A percentile compares a stretch with the other conserved stretches of the same genome.
These are phyloP conservation scores for Pedicia rivosa DNA, from an alignment of 2,888 invertebrate species.

Conservation along the genomic window DNA sequence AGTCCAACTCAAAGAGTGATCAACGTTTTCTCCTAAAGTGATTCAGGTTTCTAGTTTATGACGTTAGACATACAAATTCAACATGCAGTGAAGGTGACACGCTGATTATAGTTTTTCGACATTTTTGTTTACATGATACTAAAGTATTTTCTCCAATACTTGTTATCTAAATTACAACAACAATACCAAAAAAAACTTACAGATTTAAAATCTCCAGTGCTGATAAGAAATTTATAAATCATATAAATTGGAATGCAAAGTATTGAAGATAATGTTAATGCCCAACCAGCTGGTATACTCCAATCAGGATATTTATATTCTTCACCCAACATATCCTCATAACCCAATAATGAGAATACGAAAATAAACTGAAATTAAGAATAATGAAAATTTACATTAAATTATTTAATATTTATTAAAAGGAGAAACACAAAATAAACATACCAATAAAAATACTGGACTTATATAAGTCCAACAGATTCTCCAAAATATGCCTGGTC, in stretches of 20 bases:
- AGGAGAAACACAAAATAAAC: slow-evolving; percentile 12
- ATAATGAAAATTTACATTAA: not conserved
- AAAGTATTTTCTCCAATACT: not conserved
- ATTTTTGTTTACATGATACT: not conserved
- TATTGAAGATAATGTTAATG: slow-evolving; percentile 69
- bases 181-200: slow-evolving; percentile 26
- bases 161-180: too few species aligned
- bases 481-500: slow-evolving; percentile 64
- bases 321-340: slow-evolving; percentile 63
- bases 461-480: slow-evolving; percentile 78
- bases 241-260: slow-evolving; percentile 74
- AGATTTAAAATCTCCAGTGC: slow-evolving; percentile 42
- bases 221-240: slow-evolving; percentile 55
- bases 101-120: too few species aligned
- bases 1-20: too few species aligned
- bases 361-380: slow-evolving; percentile 48
- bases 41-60: too few species aligned
- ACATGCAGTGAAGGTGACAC: too few species aligned
- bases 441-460: slow-evolving; percentile 66
- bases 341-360: slow-evolving; percentile 63
- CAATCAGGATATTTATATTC: slow-evolving; percentile 62
- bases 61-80: too few species aligned
- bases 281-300: slow-evolving; percentile 68
- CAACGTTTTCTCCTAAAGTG: too few species aligned
- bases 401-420: not conserved